phyloP scores from a whole-genome alignment of 2,888 invertebrate genomes.

The Melitaea athalia region DNA sequence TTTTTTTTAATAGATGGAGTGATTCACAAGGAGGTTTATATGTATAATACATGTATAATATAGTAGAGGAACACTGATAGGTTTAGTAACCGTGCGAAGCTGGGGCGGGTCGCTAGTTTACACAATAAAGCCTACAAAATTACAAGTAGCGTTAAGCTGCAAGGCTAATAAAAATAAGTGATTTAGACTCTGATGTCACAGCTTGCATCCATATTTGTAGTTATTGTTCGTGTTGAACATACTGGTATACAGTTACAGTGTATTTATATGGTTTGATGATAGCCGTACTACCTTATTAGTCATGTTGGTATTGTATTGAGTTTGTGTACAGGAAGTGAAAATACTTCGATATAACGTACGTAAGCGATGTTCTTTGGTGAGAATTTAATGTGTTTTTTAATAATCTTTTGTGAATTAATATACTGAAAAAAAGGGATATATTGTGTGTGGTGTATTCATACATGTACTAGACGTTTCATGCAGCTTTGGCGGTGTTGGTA shows the following conservation, averaged over 20 bases:
- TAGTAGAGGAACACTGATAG: no score
- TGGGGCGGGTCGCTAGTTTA: no score
- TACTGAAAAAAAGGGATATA: no score
- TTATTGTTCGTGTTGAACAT: constrained; percentile 23
- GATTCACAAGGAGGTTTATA: no score
- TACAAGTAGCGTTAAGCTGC: not conserved
- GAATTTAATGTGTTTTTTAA: not conserved
- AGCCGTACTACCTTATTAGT: constrained; percentile 2
- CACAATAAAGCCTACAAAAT: no score
- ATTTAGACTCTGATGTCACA: constrained; percentile 17
- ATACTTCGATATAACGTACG: not conserved
- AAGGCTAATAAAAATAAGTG: constrained; percentile 3
- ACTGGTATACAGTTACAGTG: constrained; percentile 16
- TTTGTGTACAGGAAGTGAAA: constrained; percentile 4
- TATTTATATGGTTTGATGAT: constrained; percentile 21
- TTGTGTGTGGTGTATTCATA: no score
- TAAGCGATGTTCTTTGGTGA: not conserved
- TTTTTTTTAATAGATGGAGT: no score
- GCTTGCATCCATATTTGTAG: constrained; percentile 28
- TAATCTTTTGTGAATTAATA: no score
- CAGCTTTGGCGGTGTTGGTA: no score
- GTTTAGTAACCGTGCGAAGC: no score
- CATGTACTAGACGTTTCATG: no score
- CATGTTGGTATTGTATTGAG: not conserved
- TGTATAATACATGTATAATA: no score